phyloP scores from a whole-genome alignment of 1,140 invertebrate genomes.

The Eumeta japonica region DNA sequence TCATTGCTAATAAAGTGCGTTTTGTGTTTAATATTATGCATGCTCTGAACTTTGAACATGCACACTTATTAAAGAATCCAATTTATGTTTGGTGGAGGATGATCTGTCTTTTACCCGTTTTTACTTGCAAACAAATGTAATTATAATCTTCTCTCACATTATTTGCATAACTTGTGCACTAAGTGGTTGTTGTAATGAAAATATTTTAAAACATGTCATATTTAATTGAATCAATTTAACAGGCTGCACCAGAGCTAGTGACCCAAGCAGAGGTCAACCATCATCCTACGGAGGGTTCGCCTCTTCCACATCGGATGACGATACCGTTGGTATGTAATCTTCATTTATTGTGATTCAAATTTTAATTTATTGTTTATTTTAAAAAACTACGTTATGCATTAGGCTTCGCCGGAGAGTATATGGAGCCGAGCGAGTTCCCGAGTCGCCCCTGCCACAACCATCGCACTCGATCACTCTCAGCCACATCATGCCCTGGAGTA shows the following conservation, averaged over 20 bases:
- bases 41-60: no score
- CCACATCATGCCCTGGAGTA: slow-evolving; percentile 44
- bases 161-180: background rate
- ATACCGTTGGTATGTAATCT: slow-evolving; percentile 53
- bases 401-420: slow-evolving; percentile 61
- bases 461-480: slow-evolving; percentile 54
- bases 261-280: slow-evolving; percentile 59
- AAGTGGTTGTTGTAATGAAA: background rate
- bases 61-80: background rate
- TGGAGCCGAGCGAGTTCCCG: slow-evolving; percentile 55
- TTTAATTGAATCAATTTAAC: background rate
- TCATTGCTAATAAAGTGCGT: slow-evolving; percentile 7
- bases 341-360: background rate
- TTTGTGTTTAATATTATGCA: slow-evolving; percentile 16
- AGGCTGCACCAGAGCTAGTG: slow-evolving; percentile 52
- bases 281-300: slow-evolving; percentile 58
- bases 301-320: slow-evolving; percentile 59
- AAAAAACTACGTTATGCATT: slow-evolving; percentile 3
- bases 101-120: no score
- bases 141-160: no score
- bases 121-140: no score
- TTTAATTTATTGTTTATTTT: background rate
- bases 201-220: background rate
- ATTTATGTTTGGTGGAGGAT: no score
- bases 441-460: slow-evolving; percentile 39